Base-by-base conservation (phyloP, 2,113 vertebrate genomes). In the Cynocephalus volans region DNA sequence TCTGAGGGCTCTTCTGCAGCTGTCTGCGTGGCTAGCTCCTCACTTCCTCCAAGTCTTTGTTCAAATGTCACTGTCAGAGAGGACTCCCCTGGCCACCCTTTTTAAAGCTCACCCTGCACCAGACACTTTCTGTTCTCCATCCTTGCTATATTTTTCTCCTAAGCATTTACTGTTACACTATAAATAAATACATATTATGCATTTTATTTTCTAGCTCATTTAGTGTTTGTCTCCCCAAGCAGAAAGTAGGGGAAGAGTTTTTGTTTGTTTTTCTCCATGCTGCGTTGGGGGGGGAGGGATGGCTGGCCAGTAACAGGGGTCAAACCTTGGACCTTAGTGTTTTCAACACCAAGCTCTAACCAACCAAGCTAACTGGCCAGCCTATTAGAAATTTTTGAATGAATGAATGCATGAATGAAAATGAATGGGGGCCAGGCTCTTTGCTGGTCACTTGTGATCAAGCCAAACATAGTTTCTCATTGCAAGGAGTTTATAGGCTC, bases 151-250 rank as follows among this genome's bases (percentile, higher is more conserved):
- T 69, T 89, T 93, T 92, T 64, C 60, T 88, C 81, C 65, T 83
- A 65, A 75, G 26, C 15, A 50, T 88, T 88, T 88, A 80, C 52
- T 52, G 24, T 18, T 75, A 62, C 26, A 24, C 50, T 83, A 17
- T 75, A 93, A 77, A 70, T 76, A 70, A 31, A 67, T n/a, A n/a
- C 26, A 82, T 10, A 4, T 3, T 48, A 31, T 26, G 9, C 26
- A 33, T 92, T 91, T 95, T 58, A 77, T 77, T 62, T 88, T 79
- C 41, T 72, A 76, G 56, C 69, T 75, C 5, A 36, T 70, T 75
- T 79, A 41, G 8, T 77, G 83, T 56, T 77, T 73, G 24, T 83
- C 36, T 82, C 52, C 45, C 36, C 56, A 95, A 82, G 12, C 50
- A 62, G 83, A 91, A 70, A 17, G 23, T 83, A 60, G 76, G 60